Percentiles rank a stretch among this genome's conserved stretches.
Conservation (phyloP, 2,888 invertebrate genomes). For the Drosophila emarginata region DNA sequence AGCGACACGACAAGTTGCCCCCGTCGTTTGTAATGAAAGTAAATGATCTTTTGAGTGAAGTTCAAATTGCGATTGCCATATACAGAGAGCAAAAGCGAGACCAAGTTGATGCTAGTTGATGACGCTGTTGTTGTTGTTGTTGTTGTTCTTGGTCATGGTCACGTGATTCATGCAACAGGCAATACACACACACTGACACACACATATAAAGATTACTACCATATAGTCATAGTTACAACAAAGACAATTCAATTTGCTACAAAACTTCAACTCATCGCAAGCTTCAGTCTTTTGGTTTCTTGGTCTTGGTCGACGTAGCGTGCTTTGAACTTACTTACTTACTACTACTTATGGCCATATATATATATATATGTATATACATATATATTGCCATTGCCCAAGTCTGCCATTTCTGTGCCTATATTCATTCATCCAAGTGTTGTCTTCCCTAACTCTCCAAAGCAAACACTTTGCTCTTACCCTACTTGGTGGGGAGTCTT, state of each 20-base stretch:
- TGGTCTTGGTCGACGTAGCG: slow-evolving; percentile 66
- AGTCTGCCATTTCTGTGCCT: slow-evolving; percentile 40
- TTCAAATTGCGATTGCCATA: slow-evolving; percentile 75
- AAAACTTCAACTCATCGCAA: slow-evolving; percentile 61
- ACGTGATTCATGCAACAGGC: slow-evolving; percentile 78
- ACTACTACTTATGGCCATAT: slow-evolving; percentile 46
- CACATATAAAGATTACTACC: too few species aligned
- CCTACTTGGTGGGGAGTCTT: slow-evolving; percentile 49
- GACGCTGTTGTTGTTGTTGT: slow-evolving; percentile 32
- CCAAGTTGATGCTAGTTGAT: slow-evolving; percentile 30
- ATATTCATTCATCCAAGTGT: slow-evolving; percentile 71
- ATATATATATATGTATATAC: too few species aligned
- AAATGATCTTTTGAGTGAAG: slow-evolving; percentile 75
- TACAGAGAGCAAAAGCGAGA: slow-evolving; percentile 57
- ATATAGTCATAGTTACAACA: slow-evolving; percentile 18
- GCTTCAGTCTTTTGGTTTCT: background rate
- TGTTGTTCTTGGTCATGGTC: slow-evolving; percentile 79
- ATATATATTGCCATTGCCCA: slow-evolving; percentile 25
- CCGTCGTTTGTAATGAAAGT: slow-evolving; percentile 70
- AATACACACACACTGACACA: slow-evolving; percentile 16
- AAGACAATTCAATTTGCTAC: slow-evolving; percentile 78
- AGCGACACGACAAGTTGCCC: slow-evolving; percentile 56
- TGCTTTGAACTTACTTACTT: slow-evolving; percentile 63
- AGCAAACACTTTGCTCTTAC: slow-evolving; percentile 66
- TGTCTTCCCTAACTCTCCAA: slow-evolving; percentile 44